Evolutionary conservation across 1,140 invertebrate species (phyloP), one percentile per base, ranked within the genome.

Genomic region (Radopholus similis): DNA sequence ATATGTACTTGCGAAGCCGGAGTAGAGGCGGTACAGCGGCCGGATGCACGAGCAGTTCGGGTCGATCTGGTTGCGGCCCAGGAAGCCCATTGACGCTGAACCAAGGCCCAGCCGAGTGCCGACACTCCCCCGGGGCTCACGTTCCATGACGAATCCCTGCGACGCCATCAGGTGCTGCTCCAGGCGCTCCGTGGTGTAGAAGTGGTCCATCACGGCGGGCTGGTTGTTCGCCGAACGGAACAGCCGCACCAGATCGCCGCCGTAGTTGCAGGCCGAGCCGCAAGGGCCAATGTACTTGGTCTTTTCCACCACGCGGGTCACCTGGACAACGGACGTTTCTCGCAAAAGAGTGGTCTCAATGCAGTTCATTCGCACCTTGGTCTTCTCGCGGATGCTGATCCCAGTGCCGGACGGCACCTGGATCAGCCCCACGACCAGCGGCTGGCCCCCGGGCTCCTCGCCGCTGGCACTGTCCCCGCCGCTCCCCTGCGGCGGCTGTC

Each of bases 141-240:
- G 32, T 57, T 76, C 66, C 13, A 78, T 65, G n/a, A 75, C 21
- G 58, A 72, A 76, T n/a, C 76, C 76, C 30, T 78, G 56, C 21
- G 58, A 26, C 21, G 35, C 60, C 64, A 73, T 76, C 44, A 57
- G 35, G 32, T 76, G 59, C 35, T 74, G 68, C 38, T 78, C 76
- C 11, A 75, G 40, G 11, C 70, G 38, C 40, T 77, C 75, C 11
- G 76, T 74, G 15, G 76, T 78, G 63, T 78, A 78, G 34, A 78
- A 78, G 57, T 76, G 76, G 47, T 76, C 71, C 18, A 66, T 77
- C 6, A 76, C 60, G 34, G 63, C 62, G 4, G 70, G 28, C 28
- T 78, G 66, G 40, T 75, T 64, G 38, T 78, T 78, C 40, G 69
- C 75, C 9, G 71, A 66, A 2, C 74, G 70, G 34, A 63, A 74